Evolutionary conservation across 2,113 vertebrate genomes (phyloP).

Genomic region (Aegithalos caudatus): DNA sequence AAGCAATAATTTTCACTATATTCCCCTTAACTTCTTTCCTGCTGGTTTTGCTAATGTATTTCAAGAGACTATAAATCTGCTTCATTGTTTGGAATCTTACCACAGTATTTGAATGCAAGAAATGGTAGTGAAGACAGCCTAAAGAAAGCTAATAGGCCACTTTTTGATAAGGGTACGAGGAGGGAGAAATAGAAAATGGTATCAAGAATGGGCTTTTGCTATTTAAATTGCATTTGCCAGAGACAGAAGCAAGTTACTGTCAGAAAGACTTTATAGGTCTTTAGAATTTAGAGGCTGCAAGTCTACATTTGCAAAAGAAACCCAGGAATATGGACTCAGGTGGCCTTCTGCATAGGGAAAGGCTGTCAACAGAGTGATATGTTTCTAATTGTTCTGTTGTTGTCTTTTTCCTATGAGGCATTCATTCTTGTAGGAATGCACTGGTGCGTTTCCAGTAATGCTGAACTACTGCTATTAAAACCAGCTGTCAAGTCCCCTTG

Average conservation of each 20-base stretch:
- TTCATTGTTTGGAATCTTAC: not conserved
- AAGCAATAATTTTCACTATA: not conserved
- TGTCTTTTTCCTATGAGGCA: not conserved
- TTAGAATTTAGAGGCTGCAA: not conserved
- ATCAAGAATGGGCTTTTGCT: not conserved
- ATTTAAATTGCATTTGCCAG: not conserved
- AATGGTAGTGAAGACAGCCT: not conserved
- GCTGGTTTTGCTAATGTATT: not conserved
- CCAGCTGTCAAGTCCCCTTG: not conserved
- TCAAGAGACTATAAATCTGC: not conserved
- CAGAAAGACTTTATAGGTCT: not conserved
- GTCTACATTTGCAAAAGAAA: not conserved
- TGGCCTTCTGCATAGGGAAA: not conserved
- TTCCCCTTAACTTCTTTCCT: not conserved
- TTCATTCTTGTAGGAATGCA: not conserved
- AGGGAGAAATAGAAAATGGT: not conserved
- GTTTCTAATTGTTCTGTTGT: not conserved
- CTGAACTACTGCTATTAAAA: not conserved
- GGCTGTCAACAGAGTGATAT: fast-evolving
- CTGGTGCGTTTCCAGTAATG: not conserved
- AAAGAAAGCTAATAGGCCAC: not conserved
- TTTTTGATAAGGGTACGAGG: not conserved
- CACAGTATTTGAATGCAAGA: not conserved
- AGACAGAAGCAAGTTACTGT: not conserved
- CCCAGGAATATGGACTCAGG: not conserved